Percentiles rank a stretch among this genome's conserved stretches.
Evolutionary conservation across 2,888 invertebrate species (phyloP).

Genomic region (Sinelater perroti): DNA sequence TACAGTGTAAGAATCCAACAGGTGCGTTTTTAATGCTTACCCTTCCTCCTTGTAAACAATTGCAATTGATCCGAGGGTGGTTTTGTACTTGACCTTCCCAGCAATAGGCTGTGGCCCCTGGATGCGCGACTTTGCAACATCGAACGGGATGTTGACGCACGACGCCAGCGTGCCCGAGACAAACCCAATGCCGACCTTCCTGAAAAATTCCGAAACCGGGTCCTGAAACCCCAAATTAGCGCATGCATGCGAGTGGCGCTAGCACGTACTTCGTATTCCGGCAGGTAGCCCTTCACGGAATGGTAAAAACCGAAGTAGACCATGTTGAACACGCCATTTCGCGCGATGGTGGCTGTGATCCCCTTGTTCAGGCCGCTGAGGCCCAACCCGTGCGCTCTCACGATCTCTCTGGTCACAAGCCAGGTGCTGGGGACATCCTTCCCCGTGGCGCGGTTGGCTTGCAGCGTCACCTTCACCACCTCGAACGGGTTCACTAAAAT

Average conservation of each 20-base stretch:
- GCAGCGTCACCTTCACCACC: conserved; percentile 92
- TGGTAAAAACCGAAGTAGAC: conserved; percentile 96
- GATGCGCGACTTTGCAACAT: conserved; percentile 94
- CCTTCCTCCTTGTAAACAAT: conserved; percentile 89
- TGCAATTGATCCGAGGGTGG: conserved; percentile 76
- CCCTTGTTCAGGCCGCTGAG: conserved; percentile 86
- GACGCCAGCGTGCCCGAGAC: conserved; percentile 88
- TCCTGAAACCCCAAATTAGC: too few relatives aligned
- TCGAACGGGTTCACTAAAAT: conserved; percentile 94
- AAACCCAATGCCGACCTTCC: conserved; percentile 86
- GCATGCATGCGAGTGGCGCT: too few relatives aligned
- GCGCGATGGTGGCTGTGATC: conserved; percentile 84
- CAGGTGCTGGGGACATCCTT: conserved; percentile 78
- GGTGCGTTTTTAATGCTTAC: conserved; percentile 68
- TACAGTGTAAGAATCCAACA: not conserved
- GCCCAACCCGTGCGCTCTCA: conserved; percentile 80
- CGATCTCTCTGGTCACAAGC: conserved; percentile 81
- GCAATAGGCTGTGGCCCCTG: conserved; percentile 87
- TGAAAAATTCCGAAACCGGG: conserved; percentile 72
- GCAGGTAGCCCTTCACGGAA: conserved; percentile 80
- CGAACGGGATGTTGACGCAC: conserved; percentile 91
- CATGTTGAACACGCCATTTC: conserved; percentile 93
- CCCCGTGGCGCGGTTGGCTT: conserved; percentile 74
- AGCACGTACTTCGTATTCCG: conserved; percentile 68
- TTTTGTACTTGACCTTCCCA: conserved; percentile 78